Evolutionary conservation across 2,888 invertebrate species (phyloP).

Genomic region (Eremobia ochroleuca): DNA sequence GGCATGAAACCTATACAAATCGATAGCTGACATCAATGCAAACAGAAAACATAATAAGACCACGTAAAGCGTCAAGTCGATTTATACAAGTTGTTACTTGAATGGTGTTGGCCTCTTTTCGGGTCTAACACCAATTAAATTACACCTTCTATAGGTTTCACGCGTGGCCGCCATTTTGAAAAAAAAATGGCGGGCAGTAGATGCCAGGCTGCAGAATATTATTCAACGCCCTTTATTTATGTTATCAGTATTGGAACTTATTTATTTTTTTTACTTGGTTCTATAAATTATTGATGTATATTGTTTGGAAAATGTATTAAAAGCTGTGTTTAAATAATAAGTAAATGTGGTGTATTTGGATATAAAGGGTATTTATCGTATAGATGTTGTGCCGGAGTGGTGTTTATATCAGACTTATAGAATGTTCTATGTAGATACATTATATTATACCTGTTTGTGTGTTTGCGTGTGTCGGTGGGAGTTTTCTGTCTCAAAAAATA

Average conservation of each 20-base stretch:
- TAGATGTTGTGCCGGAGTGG: conserved; percentile 62
- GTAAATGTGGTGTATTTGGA: conserved; percentile 67
- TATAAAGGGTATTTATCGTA: conserved; percentile 74
- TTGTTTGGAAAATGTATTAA: conserved; percentile 39
- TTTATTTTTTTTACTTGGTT: background rate
- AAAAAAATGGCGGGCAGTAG: background rate
- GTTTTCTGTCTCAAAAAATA: background rate
- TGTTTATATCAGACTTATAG: conserved; percentile 66
- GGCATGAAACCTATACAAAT: too few relatives aligned
- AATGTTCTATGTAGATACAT: conserved; percentile 64
- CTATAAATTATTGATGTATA: background rate
- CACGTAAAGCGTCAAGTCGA: background rate
- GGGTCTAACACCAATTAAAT: too few relatives aligned
- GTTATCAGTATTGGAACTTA: background rate
- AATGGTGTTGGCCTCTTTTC: too few relatives aligned
- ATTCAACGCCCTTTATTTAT: background rate
- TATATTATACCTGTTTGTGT: conserved; percentile 55
- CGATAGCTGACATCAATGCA: too few relatives aligned
- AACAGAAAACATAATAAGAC: background rate
- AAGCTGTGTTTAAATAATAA: conserved; percentile 51
- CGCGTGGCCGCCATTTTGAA: background rate
- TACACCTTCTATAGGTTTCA: too few relatives aligned
- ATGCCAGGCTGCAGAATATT: background rate
- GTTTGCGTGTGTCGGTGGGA: conserved; percentile 38
- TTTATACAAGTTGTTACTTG: too few relatives aligned